Evolutionary conservation across 2,888 invertebrate species (phyloP), one percentile per base, ranked within the genome.

Genomic region (Gasteruption jaculator): DNA sequence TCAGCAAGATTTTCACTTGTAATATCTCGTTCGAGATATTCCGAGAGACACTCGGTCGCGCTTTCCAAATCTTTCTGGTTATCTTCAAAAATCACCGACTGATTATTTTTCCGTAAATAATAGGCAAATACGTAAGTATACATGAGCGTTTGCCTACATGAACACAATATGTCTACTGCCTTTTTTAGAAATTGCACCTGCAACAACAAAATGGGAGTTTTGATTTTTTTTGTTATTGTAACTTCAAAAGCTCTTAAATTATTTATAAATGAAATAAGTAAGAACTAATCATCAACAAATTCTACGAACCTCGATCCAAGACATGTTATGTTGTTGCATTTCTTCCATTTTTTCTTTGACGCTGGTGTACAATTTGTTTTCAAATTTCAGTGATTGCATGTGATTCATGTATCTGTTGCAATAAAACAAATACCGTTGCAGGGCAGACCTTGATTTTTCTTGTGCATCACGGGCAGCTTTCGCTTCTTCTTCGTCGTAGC

Each of bases 391-490:
- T 53, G 94, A 94, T 74, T 95, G 94, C 91, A 94, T 93, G 74
- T 99, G 97, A 74, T 97, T 97, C 91, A 96, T 94, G 73, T 95
- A 99, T 47, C 97, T 86, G 76, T 96, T 96, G 74, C 94, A 97
- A 74, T 97, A 99, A 77, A 96, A 96, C 58, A 97, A 76, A 74
- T 99, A 99, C 63, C 97, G 86, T 63, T 96, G 94, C 46, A 99
- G 80, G 34, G 93, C 93, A 25, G 93, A 87, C 46, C 96, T 81
- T 12, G 95, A 91, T 61, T 83, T 82, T 74, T 95, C 96, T 73
- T 96, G 96, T 22, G 93, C 93, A 76, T 95, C 93, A 46, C 97
- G 80, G 0, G 96, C 96, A 40, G 91, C 90, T 73, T 91, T 91
- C 8, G 96, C 95, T 67, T 94, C 94, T 64, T 92, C 90, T 71